These are phyloP conservation scores for Euspilapteryx auroguttella DNA, from an alignment of 2,888 invertebrate species.

Conservation along the genomic window DNA sequence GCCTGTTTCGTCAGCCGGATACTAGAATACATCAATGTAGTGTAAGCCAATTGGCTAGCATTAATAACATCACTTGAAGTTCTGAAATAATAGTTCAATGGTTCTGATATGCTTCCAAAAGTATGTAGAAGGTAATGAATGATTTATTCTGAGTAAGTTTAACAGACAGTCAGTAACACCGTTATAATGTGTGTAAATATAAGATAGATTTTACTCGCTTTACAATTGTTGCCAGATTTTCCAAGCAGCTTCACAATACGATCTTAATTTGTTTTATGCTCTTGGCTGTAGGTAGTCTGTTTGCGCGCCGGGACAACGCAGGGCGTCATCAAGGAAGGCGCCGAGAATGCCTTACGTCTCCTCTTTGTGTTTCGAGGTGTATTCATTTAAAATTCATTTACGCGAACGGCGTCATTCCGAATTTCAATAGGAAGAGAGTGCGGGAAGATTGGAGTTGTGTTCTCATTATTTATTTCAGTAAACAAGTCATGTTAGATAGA, in stretches of 20 bases:
- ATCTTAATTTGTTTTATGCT: conserved; percentile 46
- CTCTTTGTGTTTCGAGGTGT: conserved; percentile 24
- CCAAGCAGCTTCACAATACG: conserved; percentile 50
- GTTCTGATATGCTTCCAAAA: no score
- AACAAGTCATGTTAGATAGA: no score
- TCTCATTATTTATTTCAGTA: conserved; percentile 23
- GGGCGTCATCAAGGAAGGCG: conserved; percentile 25
- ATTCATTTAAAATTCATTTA: conserved; percentile 44
- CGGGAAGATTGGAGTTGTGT: conserved; percentile 25
- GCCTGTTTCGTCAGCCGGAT: no score
- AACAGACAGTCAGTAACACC: no score
- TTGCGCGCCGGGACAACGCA: conserved; percentile 39
- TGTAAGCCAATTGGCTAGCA: no score
- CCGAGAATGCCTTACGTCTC: conserved; percentile 12
- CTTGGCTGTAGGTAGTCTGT: conserved; percentile 37
- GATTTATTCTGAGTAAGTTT: no score
- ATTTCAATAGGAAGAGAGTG: conserved; percentile 26
- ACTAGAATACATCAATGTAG: no score
- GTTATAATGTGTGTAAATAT: no score
- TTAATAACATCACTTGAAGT: no score
- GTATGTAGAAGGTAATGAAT: no score
- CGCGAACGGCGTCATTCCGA: conserved; percentile 29
- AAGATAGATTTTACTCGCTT: conserved; percentile 46
- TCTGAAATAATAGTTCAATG: no score
- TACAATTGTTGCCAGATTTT: conserved; percentile 53